Evolutionary conservation across 2,888 invertebrate genomes (phyloP), one percentile per base, ranked within the genome.

Genomic region (Eupithecia centaureata): DNA sequence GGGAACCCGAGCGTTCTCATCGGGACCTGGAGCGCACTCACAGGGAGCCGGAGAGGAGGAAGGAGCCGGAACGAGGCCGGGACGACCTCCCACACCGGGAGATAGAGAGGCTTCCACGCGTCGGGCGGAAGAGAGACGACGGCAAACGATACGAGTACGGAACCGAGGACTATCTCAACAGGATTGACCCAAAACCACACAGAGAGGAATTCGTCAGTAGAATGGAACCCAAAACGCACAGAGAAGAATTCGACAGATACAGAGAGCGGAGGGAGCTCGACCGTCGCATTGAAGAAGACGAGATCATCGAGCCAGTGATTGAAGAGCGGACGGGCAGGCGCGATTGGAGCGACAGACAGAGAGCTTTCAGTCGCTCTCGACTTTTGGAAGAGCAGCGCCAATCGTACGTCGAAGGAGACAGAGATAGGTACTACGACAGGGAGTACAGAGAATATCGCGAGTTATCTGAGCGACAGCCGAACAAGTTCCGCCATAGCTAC

Each of bases 401-500:
- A 75, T 89, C 92, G 4, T 92, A 87, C 75, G 87, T 81, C 0
- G 93, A 92, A 60, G 90, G 89, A 0, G 91, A 91, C 63, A 82
- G 91, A 33, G 91, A 91, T 30, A 82, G 89, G 63, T 93, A 86
- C 76, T 91, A 88, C 65, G 93, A 93, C n/a, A 80, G 91, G 61
- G 92, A 93, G 62, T 92, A 89, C 72, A 81, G 92, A 71, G 93
- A 93, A 35, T 91, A 88, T 77, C 88, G 88, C 30, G 92, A 93
- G 27, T 79, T 92, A 13, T 82, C 91, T 1, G 92, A 92, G 13
- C 76, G 93, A 33, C 90, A 89, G 72, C 90, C 87, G 79, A 83
- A 87, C n/a, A 92, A 93, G 76, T 92, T 92, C 83, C 92, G 95
- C 62, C 95, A 95, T 79, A 95, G 95, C 80, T 95, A 95, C 77